Evolutionary conservation across 2,888 invertebrate species (phyloP).

Genomic region (Priocnemis perturbator): DNA sequence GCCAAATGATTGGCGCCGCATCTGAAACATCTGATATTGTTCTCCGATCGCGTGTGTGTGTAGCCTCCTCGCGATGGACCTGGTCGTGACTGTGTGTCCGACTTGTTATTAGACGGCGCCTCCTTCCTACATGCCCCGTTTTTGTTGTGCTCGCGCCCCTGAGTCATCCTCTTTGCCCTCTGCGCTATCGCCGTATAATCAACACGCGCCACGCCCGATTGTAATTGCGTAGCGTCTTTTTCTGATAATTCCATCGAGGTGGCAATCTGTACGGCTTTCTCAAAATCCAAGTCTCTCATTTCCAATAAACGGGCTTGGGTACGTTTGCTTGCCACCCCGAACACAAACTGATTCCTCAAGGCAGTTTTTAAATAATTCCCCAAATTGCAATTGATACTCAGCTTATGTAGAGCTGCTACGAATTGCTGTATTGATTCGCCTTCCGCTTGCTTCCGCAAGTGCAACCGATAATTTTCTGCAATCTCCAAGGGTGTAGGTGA

Average conservation of each 20-base stretch:
- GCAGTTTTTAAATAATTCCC: slow-evolving; percentile 11
- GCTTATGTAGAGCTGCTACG: neutral
- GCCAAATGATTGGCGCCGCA: slow-evolving; percentile 6
- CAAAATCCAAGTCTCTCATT: neutral
- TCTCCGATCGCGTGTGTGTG: too few relatives aligned
- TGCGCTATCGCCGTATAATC: neutral
- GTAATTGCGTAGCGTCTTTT: neutral
- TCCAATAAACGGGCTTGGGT: neutral
- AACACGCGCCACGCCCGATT: neutral
- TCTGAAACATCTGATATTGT: neutral
- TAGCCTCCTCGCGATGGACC: too few relatives aligned
- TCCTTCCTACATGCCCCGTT: neutral
- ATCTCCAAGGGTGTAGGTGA: slow-evolving; percentile 2
- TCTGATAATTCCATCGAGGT: neutral
- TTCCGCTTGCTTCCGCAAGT: neutral
- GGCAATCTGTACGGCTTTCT: slow-evolving; percentile 1
- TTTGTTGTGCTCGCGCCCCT: neutral
- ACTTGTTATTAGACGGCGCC: neutral
- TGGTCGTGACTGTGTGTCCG: neutral
- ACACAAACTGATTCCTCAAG: neutral
- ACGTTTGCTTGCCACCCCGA: neutral
- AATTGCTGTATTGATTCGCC: neutral
- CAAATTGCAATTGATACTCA: neutral
- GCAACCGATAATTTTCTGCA: neutral
- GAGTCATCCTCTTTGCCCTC: too few relatives aligned